A percentile compares a stretch with the other conserved stretches of the same genome.
Conservation (phyloP, 2,888 invertebrate species). For the Pterobdella sp. region DNA sequence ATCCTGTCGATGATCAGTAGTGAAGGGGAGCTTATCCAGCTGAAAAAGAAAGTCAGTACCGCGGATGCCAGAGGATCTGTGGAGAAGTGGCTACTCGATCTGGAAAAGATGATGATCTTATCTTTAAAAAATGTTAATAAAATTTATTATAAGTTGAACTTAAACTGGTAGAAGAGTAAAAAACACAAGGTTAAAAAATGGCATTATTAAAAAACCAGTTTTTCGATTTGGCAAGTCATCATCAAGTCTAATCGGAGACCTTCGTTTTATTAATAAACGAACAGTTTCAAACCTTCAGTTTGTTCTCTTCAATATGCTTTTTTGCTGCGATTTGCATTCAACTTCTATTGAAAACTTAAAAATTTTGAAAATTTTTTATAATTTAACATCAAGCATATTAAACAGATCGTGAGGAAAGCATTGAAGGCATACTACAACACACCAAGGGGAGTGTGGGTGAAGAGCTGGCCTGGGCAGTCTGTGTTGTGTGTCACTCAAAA, state of each 20-base stretch:
- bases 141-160: neutral
- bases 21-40: conserved; percentile 51
- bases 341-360: neutral
- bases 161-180: too few relatives aligned
- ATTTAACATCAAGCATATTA: neutral
- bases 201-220: neutral
- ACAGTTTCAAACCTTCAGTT: neutral
- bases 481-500: conserved; percentile 45
- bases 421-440: conserved; percentile 65
- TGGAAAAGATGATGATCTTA: conserved; percentile 77
- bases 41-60: conserved; percentile 50
- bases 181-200: neutral
- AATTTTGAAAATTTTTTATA: too few relatives aligned
- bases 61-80: conserved; percentile 77
- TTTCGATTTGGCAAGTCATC: neutral
- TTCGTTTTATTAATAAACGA: too few relatives aligned
- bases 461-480: conserved; percentile 54
- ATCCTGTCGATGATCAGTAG: conserved; percentile 53
- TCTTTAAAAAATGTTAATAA: conserved; percentile 63
- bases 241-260: too few relatives aligned
- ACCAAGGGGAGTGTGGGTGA: conserved; percentile 51
- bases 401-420: conserved; percentile 58
- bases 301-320: neutral
- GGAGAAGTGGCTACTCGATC: conserved; percentile 85
- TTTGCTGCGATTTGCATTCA: neutral